These are phyloP conservation scores for Melanchra persicariae DNA, from an alignment of 2,888 invertebrate species.

Conservation along the genomic window DNA sequence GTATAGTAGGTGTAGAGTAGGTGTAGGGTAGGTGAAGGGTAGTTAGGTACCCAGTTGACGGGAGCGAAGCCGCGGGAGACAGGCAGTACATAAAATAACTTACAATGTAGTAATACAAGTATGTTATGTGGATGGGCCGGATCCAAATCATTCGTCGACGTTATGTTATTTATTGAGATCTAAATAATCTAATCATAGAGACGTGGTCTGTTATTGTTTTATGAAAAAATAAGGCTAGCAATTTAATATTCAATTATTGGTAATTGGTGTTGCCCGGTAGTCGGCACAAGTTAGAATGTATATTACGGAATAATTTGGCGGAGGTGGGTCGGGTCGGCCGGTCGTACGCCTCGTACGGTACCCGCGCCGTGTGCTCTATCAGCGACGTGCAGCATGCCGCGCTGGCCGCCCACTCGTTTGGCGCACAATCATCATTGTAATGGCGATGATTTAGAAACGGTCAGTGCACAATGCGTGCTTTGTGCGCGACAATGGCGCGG, in stretches of 20 bases:
- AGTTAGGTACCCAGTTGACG: too few species aligned
- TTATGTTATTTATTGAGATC: slow-evolving; percentile 5
- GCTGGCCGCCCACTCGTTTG: slow-evolving; percentile 55
- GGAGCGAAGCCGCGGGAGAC: too few species aligned
- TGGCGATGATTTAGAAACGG: slow-evolving; percentile 63
- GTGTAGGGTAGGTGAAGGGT: too few species aligned
- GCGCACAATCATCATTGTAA: slow-evolving; percentile 50
- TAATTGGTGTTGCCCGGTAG: slow-evolving; percentile 65
- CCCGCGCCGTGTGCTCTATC: slow-evolving; percentile 35
- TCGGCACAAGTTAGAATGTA: slow-evolving; percentile 52
- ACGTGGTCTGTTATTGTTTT: slow-evolving; percentile 39
- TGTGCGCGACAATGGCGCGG: slow-evolving; percentile 47
- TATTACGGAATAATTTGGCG: slow-evolving; percentile 58
- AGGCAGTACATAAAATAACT: too few species aligned
- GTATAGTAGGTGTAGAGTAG: too few species aligned
- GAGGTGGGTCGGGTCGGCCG: slow-evolving; percentile 34
- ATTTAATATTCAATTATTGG: slow-evolving; percentile 58
- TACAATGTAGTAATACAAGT: too few species aligned
- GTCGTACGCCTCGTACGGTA: slow-evolving; percentile 27
- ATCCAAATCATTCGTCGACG: slow-evolving; percentile 5
- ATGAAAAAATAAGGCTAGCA: slow-evolving; percentile 49
- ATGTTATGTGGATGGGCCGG: background rate
- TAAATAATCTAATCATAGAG: background rate
- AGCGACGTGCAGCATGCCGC: slow-evolving; percentile 53
- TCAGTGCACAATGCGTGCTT: slow-evolving; percentile 65